Evolutionary conservation across 64 coral and sea anemone species (phyloP).

Genomic region (Dendronephthya gigantea): DNA sequence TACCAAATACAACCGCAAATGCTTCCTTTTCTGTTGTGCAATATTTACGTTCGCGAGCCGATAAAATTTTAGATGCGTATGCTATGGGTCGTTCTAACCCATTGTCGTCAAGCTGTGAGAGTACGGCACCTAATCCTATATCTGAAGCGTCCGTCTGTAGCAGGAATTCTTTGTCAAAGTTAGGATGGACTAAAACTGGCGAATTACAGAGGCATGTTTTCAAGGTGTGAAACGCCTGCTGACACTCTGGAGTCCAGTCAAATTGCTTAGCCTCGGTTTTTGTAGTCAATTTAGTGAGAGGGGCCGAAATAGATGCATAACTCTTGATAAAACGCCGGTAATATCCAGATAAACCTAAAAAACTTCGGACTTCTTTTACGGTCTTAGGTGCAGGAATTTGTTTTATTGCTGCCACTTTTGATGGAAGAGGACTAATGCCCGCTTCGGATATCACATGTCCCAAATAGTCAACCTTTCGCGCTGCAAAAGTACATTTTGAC

Average conservation of each 20-base stretch:
- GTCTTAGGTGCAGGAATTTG: slow-evolving; percentile 15
- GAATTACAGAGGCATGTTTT: not conserved
- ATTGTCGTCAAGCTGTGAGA: slow-evolving; percentile 16
- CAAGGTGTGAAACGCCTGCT: not conserved
- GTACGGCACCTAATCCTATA: slow-evolving; percentile 14
- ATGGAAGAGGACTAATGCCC: slow-evolving; percentile 33
- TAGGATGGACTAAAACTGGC: not conserved
- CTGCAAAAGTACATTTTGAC: slow-evolving; percentile 36
- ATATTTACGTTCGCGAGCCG: slow-evolving; percentile 24
- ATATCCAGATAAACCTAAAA: not conserved
- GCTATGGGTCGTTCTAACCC: slow-evolving; percentile 21
- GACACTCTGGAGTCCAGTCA: slow-evolving; percentile 2
- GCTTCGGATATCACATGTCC: slow-evolving; percentile 29
- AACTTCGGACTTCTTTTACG: not conserved
- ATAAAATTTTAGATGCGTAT: slow-evolving; percentile 17
- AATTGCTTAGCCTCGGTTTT: not conserved
- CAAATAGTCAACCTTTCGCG: slow-evolving; percentile 18
- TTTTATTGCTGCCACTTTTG: slow-evolving; percentile 22
- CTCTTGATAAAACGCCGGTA: not conserved
- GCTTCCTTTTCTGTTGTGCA: not conserved
- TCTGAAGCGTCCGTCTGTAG: slow-evolving; percentile 23
- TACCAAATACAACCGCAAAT: slow-evolving; percentile 15
- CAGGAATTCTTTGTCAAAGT: slow-evolving; percentile 17
- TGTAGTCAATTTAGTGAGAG: too few relatives aligned
- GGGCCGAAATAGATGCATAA: too few relatives aligned